Evolutionary conservation across 2,797 vertebrate species (phyloP), one percentile per base, ranked within the genome.

Genomic region (Clarias pachynema): DNA sequence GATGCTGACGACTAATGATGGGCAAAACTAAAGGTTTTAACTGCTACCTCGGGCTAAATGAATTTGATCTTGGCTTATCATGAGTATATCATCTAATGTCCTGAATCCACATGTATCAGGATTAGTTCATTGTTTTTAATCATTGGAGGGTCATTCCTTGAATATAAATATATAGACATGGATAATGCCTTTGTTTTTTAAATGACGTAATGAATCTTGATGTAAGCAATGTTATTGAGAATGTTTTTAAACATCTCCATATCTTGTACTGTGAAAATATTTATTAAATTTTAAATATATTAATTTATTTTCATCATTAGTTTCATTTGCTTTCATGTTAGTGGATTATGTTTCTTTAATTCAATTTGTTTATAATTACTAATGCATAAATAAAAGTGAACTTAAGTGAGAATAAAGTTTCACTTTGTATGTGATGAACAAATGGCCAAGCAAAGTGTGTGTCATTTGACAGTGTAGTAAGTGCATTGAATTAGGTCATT

Each of bases 211-310:
- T 4, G 12, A 63, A 70, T 29, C 56, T 22, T 62, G 12, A 31
- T 65, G 40, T 65, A 56, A 72, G 34, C 8, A 53, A 5, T 12
- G 63, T 53, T 81, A 3, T 29, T 63, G 16, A 37, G 22, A 14
- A 63, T 70, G n/a, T 82, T 78, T 87, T 81, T 37, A 57, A 69
- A 15, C 57, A 24, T 5, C 15, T 18, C 40, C 10, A 24, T 24
- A 10, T 57, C 59, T 66, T 82, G 72, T 78, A 53, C 53, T 72
- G n/a, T 72, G 75, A 57, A 44, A 65, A 63, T 84, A 75, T 83
- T 59, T 83, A 85, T 82, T 79, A 24, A 44, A 20, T 29, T 85
- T 72, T 82, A 85, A 85, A 87, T 53, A 29, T 24, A 12, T 22
- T 4, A 14, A 53, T 65, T 62, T 73, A 20, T 86, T 44, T 74